phyloP scores from a whole-genome alignment of 2,797 vertebrate species.

The Clarias fuscus region DNA sequence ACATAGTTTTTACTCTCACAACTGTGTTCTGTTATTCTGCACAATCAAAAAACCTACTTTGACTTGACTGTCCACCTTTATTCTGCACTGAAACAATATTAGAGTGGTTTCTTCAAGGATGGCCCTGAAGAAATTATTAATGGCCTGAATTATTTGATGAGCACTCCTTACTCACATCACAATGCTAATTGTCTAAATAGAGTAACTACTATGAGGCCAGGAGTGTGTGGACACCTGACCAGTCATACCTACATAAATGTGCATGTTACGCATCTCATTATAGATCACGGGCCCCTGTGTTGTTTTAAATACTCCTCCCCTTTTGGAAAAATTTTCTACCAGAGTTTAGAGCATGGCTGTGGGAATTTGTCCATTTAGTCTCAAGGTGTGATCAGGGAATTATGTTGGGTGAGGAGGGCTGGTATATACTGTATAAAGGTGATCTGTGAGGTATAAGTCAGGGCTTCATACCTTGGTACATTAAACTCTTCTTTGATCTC shows the following conservation, averaged over 20 bases:
- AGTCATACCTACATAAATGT: not conserved
- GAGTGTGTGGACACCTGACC: not conserved
- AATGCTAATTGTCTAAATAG: not conserved
- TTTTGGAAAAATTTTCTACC: not conserved
- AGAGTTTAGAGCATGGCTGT: not conserved
- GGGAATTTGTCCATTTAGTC: not conserved
- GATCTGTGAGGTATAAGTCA: not conserved
- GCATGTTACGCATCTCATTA: not conserved
- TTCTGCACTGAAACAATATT: not conserved
- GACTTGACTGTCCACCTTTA: not conserved
- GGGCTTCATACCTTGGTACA: not conserved
- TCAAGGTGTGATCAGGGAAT: not conserved
- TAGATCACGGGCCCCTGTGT: not conserved
- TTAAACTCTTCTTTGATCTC: not conserved
- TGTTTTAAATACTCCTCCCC: not conserved
- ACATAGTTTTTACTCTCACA: no score
- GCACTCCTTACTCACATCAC: not conserved
- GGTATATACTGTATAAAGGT: not conserved
- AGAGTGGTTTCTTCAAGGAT: not conserved
- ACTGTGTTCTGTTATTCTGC: no score
- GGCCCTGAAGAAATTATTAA: no score
- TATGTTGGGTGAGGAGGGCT: not conserved
- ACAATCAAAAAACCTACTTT: no score
- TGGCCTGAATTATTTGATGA: not conserved
- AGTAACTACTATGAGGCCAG: not conserved